Evolutionary conservation across 1,140 invertebrate genomes (phyloP).

Genomic region (Dendroctonus ponderosae): DNA sequence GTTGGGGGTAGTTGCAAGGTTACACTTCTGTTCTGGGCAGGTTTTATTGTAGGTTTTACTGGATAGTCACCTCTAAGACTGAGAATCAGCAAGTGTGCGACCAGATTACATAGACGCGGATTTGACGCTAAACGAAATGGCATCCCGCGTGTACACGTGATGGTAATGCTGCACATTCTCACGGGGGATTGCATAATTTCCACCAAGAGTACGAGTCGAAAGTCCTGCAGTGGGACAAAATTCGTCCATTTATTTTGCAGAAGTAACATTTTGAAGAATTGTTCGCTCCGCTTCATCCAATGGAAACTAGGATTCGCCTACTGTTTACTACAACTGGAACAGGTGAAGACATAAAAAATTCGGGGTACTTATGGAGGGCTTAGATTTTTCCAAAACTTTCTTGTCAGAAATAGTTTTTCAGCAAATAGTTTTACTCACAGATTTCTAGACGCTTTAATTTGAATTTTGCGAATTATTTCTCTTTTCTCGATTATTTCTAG

Average conservation of each 20-base stretch:
- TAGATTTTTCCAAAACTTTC: too few relatives aligned
- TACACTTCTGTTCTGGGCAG: too few relatives aligned
- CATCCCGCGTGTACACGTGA: conserved; percentile 19
- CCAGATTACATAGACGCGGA: conserved; percentile 9
- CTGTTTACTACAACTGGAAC: too few relatives aligned
- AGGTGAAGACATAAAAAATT: too few relatives aligned
- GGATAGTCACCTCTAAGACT: conserved; percentile 3
- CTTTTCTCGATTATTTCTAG: not conserved
- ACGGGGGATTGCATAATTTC: conserved; percentile 31
- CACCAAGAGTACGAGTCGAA: not conserved
- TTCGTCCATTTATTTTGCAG: too few relatives aligned
- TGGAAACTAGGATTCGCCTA: too few relatives aligned
- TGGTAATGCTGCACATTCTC: conserved; percentile 20
- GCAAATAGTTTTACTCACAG: not conserved
- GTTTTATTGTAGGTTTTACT: too few relatives aligned
- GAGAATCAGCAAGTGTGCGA: conserved; percentile 14
- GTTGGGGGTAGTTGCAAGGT: too few relatives aligned
- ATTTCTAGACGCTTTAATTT: not conserved
- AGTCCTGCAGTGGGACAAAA: conserved; percentile 2
- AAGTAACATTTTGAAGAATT: too few relatives aligned
- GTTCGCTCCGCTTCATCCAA: too few relatives aligned
- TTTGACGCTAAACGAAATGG: conserved; percentile 22
- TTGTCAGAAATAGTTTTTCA: too few relatives aligned
- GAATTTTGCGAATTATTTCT: not conserved
- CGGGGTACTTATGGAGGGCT: too few relatives aligned